A percentile compares a stretch with the other conserved stretches of the same genome.
Conservation (phyloP, 2,888 invertebrate genomes). For the Drosophila pseudotalamancana region DNA sequence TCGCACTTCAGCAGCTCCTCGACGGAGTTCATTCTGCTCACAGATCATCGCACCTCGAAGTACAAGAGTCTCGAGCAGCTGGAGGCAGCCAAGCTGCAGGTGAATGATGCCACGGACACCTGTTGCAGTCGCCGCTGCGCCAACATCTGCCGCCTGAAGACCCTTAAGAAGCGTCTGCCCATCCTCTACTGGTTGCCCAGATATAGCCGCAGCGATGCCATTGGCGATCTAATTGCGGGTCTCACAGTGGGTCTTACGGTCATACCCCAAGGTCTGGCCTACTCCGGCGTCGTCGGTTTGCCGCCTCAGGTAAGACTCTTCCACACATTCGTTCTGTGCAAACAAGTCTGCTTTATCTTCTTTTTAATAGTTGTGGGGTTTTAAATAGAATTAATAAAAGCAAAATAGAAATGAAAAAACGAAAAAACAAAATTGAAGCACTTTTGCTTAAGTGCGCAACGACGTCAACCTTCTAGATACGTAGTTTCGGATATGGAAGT, state of each 20-base stretch:
- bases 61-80: constrained; percentile 72
- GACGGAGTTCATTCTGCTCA: constrained; percentile 81
- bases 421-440: too few relatives aligned
- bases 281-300: constrained; percentile 91
- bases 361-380: neutral
- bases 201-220: constrained; percentile 89
- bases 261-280: constrained; percentile 93
- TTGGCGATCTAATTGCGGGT: constrained; percentile 95
- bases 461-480: too few relatives aligned
- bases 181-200: constrained; percentile 91
- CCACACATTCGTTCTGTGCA: too few relatives aligned
- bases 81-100: constrained; percentile 43
- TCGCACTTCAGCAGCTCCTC: constrained; percentile 76
- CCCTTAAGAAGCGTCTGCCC: constrained; percentile 90
- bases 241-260: constrained; percentile 92
- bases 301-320: constrained; percentile 87
- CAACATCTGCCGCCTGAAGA: constrained; percentile 88
- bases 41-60: constrained; percentile 79
- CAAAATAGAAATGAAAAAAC: too few relatives aligned
- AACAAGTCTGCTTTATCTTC: too few relatives aligned
- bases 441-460: too few relatives aligned
- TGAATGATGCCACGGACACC: constrained; percentile 5
- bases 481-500: too few relatives aligned
- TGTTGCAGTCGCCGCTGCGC: constrained; percentile 65
- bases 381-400: too few relatives aligned